These are phyloP conservation scores for Sanderia malayensis DNA, from an alignment of 30 jellyfish, hydroid and myxozoan species.

Conservation along the genomic window DNA sequence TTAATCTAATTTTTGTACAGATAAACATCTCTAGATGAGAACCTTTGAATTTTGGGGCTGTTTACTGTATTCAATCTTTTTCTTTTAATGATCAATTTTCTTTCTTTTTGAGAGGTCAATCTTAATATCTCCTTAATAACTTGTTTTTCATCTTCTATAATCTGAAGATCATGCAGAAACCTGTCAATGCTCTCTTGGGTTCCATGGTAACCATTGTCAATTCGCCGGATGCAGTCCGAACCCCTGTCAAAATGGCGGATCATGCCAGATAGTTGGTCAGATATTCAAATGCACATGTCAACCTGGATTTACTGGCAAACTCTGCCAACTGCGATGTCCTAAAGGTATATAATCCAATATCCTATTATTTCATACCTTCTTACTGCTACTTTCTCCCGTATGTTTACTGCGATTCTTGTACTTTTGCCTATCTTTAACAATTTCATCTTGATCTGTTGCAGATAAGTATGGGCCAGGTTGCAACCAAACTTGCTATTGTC, in stretches of 20 bases:
- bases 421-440: no score
- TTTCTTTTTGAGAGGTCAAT: no score
- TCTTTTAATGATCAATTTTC: no score
- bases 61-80: no score
- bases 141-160: no score
- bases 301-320: constrained; percentile 76
- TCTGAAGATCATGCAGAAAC: constrained; percentile 17
- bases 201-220: constrained; percentile 80
- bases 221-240: constrained; percentile 71
- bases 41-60: no score
- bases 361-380: background rate
- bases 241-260: constrained; percentile 78
- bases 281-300: constrained; percentile 63
- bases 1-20: no score
- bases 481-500: constrained; percentile 39
- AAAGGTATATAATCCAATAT: constrained; percentile 37
- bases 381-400: background rate
- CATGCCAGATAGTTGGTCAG: constrained; percentile 26
- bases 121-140: no score
- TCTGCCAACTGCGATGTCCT: constrained; percentile 77
- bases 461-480: constrained; percentile 52
- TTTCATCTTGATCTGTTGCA: constrained; percentile 8
- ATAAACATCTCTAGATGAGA: no score
- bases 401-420: no score
- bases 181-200: constrained; percentile 71